Evolutionary conservation across 2,888 invertebrate genomes (phyloP).

Genomic region (Lottia scabra): DNA sequence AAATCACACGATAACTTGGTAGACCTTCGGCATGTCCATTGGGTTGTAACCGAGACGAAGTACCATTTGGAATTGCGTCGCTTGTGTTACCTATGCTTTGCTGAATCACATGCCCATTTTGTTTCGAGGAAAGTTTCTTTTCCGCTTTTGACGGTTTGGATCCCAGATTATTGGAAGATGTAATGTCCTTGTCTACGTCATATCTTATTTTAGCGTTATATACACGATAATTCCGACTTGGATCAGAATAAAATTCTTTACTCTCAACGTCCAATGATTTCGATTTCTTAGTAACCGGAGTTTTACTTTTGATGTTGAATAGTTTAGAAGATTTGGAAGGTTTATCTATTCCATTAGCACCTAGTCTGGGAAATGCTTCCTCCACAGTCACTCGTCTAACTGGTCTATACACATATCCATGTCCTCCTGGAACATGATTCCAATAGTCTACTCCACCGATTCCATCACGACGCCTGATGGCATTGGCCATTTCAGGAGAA

Average conservation of each 20-base stretch:
- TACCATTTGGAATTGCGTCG: neutral
- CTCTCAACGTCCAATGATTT: neutral
- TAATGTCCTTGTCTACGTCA: neutral
- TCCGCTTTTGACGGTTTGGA: neutral
- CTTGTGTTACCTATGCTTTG: neutral
- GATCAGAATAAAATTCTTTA: neutral
- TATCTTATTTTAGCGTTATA: neutral
- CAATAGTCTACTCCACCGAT: slow-evolving; percentile 16
- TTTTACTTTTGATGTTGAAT: neutral
- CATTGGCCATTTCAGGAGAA: slow-evolving; percentile 14
- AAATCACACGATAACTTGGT: neutral
- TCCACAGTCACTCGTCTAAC: neutral
- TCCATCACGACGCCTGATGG: slow-evolving; percentile 15
- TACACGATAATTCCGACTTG: neutral
- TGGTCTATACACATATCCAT: neutral
- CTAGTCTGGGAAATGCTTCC: neutral
- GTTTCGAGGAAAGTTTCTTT: neutral
- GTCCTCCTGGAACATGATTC: neutral
- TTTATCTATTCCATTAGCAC: neutral
- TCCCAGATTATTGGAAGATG: neutral
- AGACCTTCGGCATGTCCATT: neutral
- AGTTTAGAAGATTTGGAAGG: neutral
- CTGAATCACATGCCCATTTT: neutral
- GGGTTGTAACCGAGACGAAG: neutral
- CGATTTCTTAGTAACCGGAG: neutral